Conservation (phyloP, 2,113 vertebrate genomes). For the Calyptommatus sinebrachiatus region DNA sequence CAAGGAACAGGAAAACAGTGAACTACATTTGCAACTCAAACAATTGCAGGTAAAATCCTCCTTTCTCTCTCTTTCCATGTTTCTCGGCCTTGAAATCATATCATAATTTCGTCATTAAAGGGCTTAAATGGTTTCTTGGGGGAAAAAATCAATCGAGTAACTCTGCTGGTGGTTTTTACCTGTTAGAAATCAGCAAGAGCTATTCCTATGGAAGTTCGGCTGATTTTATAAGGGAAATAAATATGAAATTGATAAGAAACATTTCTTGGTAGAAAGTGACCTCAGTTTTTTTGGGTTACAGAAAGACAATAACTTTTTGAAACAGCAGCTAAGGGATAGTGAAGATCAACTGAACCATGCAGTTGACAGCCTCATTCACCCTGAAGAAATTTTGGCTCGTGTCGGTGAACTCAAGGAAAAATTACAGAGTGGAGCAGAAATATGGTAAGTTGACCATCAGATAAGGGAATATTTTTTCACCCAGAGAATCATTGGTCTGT, state of each 20-base stretch:
- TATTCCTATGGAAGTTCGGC: no score
- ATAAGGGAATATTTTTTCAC: no score
- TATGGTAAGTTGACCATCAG: constrained; percentile 66
- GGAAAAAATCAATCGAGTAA: not conserved
- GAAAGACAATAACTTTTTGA: constrained; percentile 74
- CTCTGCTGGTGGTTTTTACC: not conserved
- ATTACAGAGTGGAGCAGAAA: constrained; percentile 67
- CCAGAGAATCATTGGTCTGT: no score
- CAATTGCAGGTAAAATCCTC: constrained; percentile 73
- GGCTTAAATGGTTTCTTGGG: not conserved
- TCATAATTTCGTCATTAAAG: not conserved
- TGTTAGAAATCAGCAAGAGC: not conserved
- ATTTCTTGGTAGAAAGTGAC: not conserved
- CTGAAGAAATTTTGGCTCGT: constrained; percentile 67
- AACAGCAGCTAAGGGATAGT: constrained; percentile 72
- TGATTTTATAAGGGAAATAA: not conserved
- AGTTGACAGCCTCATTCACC: constrained; percentile 66
- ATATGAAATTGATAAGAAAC: not conserved
- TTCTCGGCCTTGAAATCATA: not conserved
- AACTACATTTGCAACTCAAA: constrained; percentile 70
- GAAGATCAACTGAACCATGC: constrained; percentile 71
- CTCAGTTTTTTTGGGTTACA: constrained; percentile 33
- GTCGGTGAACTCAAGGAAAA: constrained; percentile 71
- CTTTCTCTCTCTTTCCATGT: no score
- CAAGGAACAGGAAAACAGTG: constrained; percentile 70